These are phyloP conservation scores for Danaus chrysippus DNA, from an alignment of 2,888 invertebrate genomes.

Conservation along the genomic window DNA sequence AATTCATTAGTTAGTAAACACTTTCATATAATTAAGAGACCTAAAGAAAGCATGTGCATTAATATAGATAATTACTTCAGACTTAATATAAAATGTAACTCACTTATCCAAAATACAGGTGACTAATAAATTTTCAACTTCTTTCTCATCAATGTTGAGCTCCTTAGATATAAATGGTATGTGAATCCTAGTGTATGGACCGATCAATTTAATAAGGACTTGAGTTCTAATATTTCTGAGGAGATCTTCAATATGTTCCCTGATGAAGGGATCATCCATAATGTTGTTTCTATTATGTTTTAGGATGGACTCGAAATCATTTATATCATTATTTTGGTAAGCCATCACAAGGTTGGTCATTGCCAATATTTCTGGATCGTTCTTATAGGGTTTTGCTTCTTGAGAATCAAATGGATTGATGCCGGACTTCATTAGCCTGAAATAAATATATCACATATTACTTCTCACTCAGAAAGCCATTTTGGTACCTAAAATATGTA, in stretches of 20 bases:
- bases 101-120: constrained; percentile 98
- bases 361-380: constrained; percentile 98
- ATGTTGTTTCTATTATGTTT: constrained; percentile 94
- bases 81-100: constrained; percentile 53
- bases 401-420: constrained; percentile 99
- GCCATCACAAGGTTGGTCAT: constrained; percentile 99
- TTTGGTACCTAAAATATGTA: background rate
- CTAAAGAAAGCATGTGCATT: too few relatives aligned
- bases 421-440: constrained; percentile 98
- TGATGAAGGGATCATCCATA: constrained; percentile 99
- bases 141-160: constrained; percentile 93
- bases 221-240: constrained; percentile 97
- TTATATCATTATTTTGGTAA: constrained; percentile 99
- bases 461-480: too few relatives aligned
- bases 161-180: constrained; percentile 98
- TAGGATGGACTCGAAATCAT: constrained; percentile 97
- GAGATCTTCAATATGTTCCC: constrained; percentile 99
- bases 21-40: too few relatives aligned
- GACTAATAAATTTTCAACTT: constrained; percentile 97
- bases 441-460: constrained; percentile 16
- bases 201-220: constrained; percentile 97
- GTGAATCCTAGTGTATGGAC: constrained; percentile 98
- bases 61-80: too few relatives aligned
- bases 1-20: too few relatives aligned
- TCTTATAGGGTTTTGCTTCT: constrained; percentile 99